Conservation (phyloP, 2,888 invertebrate genomes). For the Agapostemon virescens region DNA sequence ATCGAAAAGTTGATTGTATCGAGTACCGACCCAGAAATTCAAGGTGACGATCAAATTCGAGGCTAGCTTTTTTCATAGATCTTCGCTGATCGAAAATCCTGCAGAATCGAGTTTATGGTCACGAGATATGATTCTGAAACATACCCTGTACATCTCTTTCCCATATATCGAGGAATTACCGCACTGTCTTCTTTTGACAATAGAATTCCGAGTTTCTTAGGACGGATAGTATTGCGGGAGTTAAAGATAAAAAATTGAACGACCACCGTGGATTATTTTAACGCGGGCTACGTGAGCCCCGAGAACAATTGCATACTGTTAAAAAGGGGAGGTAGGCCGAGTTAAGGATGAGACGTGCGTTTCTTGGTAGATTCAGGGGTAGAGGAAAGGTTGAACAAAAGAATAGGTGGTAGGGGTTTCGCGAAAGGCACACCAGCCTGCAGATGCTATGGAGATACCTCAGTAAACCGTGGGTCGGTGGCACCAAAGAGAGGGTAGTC, state of each 20-base stretch:
- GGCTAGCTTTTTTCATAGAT: no score
- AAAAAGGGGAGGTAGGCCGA: constrained; percentile 10
- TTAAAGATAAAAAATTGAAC: not conserved
- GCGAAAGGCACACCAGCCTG: constrained; percentile 58
- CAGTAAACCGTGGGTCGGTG: constrained; percentile 60
- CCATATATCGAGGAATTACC: not conserved
- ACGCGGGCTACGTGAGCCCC: not conserved
- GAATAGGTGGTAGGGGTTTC: constrained; percentile 33
- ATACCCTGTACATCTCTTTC: not conserved
- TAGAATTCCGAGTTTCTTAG: not conserved
- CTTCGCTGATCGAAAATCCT: no score
- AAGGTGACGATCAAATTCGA: no score
- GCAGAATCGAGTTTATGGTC: no score
- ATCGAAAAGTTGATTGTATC: no score
- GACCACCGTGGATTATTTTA: constrained; percentile 6
- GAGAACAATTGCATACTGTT: constrained; percentile 7
- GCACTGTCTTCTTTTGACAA: not conserved
- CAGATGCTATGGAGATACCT: constrained; percentile 62
- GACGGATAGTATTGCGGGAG: not conserved
- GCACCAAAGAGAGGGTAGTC: constrained; percentile 46
- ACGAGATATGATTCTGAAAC: no score
- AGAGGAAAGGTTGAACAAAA: constrained; percentile 40
- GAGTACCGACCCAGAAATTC: no score
- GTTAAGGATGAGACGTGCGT: constrained; percentile 28
- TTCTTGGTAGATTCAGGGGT: constrained; percentile 33